Base-by-base conservation (phyloP, 2,113 vertebrate genomes). In the Rhinoderma darwinii region DNA sequence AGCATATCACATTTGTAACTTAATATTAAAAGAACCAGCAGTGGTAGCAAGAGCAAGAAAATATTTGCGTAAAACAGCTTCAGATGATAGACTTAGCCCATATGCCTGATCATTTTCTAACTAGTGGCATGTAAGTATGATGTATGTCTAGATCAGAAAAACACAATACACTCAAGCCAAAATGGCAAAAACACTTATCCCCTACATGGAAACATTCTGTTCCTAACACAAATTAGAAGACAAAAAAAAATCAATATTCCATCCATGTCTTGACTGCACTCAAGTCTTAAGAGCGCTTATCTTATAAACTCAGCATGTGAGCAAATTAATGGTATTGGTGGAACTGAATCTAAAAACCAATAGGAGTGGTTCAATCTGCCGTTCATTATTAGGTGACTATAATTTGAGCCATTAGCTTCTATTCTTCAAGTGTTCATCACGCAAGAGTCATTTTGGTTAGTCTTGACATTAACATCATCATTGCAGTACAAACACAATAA, bases 241-340 rank as follows among this genome's bases (percentile, higher is more conserved):
- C 5, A 85, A 83, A 74, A 39, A 5, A 83, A 76, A 84, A 85
- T 84, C 83, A 76, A 85, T 85, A 50, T 44, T 66, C 37, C 72
- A 63, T 77, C 73, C 56, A 63, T 43, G 51, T 63, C 74, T 41
- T 35, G 54, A 76, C 51, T 85, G 84, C 73, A 77, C 83, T 85
- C 39, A 85, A 85, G 73, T 77, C 83, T 59, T 85, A 50, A 63
- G 84, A 85, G 73, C 11, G 73, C 73, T 84, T 84, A 77, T 76
- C 83, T 77, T 27, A 43, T 77, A 59, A 85, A 85, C 84, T 85
- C 73, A 50, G 84, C 56, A 66, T 85, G 73, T 66, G 84, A 66
- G 84, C 56, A 50, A 66, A 85, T 85, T 85, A 56, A 63, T 77
- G 41, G 56, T 77, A 66, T 85, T 75, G 50, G 73, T 85, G 27